Conservation (phyloP, 2,888 invertebrate species). For the Pseudeuparius sepicola region DNA sequence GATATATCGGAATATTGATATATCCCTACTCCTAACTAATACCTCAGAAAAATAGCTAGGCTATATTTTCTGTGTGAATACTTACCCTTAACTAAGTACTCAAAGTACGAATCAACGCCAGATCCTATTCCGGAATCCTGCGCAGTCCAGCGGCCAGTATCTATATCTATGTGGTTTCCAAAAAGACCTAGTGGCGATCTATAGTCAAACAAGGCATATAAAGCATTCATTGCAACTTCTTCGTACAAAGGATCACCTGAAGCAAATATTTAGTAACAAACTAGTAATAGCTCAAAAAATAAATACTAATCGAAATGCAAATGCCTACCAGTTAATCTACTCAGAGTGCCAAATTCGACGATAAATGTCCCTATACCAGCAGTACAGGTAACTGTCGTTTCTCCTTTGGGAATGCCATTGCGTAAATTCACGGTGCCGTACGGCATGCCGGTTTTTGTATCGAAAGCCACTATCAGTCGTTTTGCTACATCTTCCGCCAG, state of each 20-base stretch:
- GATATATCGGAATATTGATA: no score
- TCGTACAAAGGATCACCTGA: no score
- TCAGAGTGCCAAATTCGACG: constrained; percentile 91
- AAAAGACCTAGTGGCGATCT: constrained; percentile 80
- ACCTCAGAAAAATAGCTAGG: no score
- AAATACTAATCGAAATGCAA: constrained; percentile 1
- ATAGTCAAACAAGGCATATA: constrained; percentile 78
- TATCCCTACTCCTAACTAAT: no score
- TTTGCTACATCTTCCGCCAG: constrained; percentile 93
- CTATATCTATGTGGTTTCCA: constrained; percentile 95
- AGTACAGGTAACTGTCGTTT: constrained; percentile 95
- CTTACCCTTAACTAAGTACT: constrained; percentile 97
- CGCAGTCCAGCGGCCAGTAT: constrained; percentile 94
- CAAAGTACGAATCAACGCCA: constrained; percentile 95
- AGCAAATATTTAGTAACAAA: no score
- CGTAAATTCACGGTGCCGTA: constrained; percentile 93
- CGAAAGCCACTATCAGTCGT: constrained; percentile 81
- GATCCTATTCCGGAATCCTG: constrained; percentile 96
- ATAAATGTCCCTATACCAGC: constrained; percentile 97
- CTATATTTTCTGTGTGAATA: no score
- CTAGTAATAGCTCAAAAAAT: no score
- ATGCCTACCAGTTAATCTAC: constrained; percentile 68
- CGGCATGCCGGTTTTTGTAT: constrained; percentile 90
- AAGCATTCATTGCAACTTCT: constrained; percentile 80
- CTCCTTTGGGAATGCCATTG: constrained; percentile 85